Percentiles rank a stretch among this genome's conserved stretches.
phyloP scores from a whole-genome alignment of 2,113 vertebrate species.

The Amia ocellicauda region DNA sequence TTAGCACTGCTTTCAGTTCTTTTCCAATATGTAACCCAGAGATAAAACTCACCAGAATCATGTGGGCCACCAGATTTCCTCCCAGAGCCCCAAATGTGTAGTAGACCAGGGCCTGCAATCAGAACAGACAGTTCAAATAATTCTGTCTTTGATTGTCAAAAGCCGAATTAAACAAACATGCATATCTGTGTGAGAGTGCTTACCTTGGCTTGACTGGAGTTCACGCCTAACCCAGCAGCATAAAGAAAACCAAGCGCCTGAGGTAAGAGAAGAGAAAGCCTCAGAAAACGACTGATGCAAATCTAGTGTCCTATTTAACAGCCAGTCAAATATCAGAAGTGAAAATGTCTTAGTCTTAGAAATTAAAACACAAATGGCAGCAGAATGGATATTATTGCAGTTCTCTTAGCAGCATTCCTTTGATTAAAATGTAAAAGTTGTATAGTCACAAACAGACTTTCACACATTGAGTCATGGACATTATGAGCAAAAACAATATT shows the following conservation, averaged over 20 bases:
- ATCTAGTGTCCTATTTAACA: no score
- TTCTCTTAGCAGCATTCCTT: no score
- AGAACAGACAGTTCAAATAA: slow-evolving; percentile 18
- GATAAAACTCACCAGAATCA: slow-evolving; percentile 93
- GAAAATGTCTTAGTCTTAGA: no score
- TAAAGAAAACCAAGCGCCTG: slow-evolving; percentile 96
- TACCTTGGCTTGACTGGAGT: slow-evolving; percentile 99
- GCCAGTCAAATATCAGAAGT: no score
- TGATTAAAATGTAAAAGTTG: no score
- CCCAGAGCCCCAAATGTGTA: slow-evolving; percentile 96
- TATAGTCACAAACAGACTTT: no score
- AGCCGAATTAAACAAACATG: background rate
- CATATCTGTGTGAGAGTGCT: background rate
- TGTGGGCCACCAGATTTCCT: slow-evolving; percentile 91
- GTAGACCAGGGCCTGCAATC: slow-evolving; percentile 86
- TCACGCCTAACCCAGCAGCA: slow-evolving; percentile 90
- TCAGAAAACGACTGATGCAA: background rate
- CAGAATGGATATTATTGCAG: no score
- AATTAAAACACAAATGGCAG: no score
- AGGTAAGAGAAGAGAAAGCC: slow-evolving; percentile 23
- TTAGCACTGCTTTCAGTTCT: no score
- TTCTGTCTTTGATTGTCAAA: background rate
- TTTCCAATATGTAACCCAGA: no score
- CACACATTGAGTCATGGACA: no score
- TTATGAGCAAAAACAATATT: no score